Conservation (phyloP, 2,888 invertebrate species). For the Ormyrus thymus region DNA sequence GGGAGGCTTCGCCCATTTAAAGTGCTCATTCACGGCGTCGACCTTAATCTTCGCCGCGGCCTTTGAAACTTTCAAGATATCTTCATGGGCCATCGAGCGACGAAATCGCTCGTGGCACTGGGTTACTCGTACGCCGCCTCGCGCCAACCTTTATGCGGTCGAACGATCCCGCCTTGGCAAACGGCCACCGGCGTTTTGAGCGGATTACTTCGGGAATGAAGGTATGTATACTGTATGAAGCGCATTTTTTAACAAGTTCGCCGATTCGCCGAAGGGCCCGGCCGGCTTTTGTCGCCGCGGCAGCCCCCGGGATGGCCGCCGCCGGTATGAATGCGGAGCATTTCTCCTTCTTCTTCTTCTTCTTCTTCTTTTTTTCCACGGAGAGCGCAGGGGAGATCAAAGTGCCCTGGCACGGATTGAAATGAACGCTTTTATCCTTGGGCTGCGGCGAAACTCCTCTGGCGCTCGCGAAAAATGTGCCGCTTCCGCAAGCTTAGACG, state of each 20-base stretch:
- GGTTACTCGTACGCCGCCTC: slow-evolving; percentile 58
- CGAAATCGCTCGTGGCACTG: slow-evolving; percentile 60
- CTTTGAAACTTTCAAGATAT: slow-evolving; percentile 56
- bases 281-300: slow-evolving; percentile 21
- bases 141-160: slow-evolving; percentile 57
- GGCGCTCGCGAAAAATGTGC: too few relatives aligned
- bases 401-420: too few relatives aligned
- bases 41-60: slow-evolving; percentile 54
- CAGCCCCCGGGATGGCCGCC: slow-evolving; percentile 23
- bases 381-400: too few relatives aligned
- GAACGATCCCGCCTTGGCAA: slow-evolving; percentile 58
- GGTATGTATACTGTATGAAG: slow-evolving; percentile 59
- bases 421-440: too few relatives aligned
- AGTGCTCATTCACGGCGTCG: slow-evolving; percentile 56
- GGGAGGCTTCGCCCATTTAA: slow-evolving; percentile 40
- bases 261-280: not conserved
- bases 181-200: slow-evolving; percentile 63
- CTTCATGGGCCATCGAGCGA: slow-evolving; percentile 53
- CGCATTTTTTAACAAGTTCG: not conserved
- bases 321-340: not conserved
- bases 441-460: too few relatives aligned
- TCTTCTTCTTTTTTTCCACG: too few relatives aligned
- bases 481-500: too few relatives aligned
- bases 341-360: too few relatives aligned
- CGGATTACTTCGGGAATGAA: slow-evolving; percentile 62